Base-by-base conservation (phyloP, 2,888 invertebrate genomes). In the Tenthredo distinguenda region DNA sequence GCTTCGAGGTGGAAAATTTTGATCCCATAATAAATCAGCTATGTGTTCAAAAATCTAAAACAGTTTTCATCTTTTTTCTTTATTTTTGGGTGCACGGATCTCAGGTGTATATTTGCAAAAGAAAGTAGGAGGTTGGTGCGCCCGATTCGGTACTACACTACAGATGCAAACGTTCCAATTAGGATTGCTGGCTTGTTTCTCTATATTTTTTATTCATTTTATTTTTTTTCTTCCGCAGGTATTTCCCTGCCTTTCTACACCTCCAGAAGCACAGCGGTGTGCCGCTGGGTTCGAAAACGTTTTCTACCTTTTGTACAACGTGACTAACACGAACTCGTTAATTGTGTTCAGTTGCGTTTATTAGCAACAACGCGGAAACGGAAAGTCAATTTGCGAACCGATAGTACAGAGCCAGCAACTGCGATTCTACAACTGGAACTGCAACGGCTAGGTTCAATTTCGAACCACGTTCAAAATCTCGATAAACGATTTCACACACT, bases 331-430 rank as follows among this genome's bases (percentile, higher is more conserved):
- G n/a, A 26, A 62, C 81, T 31, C 34, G 81, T 58, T 81, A 81
- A 81, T 81, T 81, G 81, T 58, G 81, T 81, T 58, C 62, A 62
- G 58, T 81, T 50, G 58, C 31, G n/a, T n/a, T 77, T 81, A 81
- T 37, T 81, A 62, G 12, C 58, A 40, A 40, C 37, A 50, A 68
- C 34, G 68, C n/a, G 40, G 21, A 40, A 26, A 10, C 58, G 50
- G 50, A 74, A 47, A 55, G 50, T 77, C 31, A 55, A 77, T 77
- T 77, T 50, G 47, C 26, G 74, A 21, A 43, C 21, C 43, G 74
- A 74, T 43, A 31, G 10, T 68, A 34, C 4, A 68, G 2, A 65
- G 62, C 62, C 26, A 62, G 10, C 62, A 62, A 26, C 26, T 21
- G 62, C 62, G 12, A 26, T 47, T 47, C 15, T 47, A 47, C 47